Evolutionary conservation across 2,113 vertebrate genomes (phyloP).

Genomic region (Scomber scombrus): DNA sequence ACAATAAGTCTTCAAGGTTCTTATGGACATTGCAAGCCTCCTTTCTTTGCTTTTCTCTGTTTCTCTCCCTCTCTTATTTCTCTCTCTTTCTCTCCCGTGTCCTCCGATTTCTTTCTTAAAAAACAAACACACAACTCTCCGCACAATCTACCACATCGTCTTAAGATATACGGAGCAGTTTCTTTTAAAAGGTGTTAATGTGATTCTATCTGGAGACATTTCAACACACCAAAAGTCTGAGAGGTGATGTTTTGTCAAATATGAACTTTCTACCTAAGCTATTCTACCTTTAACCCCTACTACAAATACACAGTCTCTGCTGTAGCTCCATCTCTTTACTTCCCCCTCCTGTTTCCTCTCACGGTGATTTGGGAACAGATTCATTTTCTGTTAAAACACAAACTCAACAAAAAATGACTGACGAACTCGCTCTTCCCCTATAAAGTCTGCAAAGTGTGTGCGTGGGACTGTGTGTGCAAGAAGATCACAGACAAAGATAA

Average conservation of each 20-base stretch:
- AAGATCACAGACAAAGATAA: slow-evolving; percentile 65
- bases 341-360: slow-evolving; percentile 32
- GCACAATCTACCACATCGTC: not conserved
- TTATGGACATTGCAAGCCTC: not conserved
- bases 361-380: slow-evolving; percentile 54
- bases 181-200: not conserved
- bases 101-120: not conserved
- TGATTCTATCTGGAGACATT: slow-evolving; percentile 21
- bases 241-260: not conserved
- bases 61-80: not conserved
- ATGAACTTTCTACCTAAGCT: slow-evolving; percentile 5
- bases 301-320: slow-evolving; percentile 20
- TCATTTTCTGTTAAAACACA: slow-evolving; percentile 65
- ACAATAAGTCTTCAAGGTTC: not conserved
- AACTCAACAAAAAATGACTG: slow-evolving; percentile 48
- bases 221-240: slow-evolving; percentile 6
- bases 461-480: not conserved
- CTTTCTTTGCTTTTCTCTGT: not conserved
- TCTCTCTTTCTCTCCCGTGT: not conserved
- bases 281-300: slow-evolving; percentile 21
- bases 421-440: slow-evolving; percentile 7
- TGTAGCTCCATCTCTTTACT: too few species aligned
- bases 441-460: not conserved
- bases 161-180: not conserved
- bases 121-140: not conserved